phyloP scores from a whole-genome alignment of 2,888 invertebrate species.

The Ashinkailepas kermadecensis region DNA sequence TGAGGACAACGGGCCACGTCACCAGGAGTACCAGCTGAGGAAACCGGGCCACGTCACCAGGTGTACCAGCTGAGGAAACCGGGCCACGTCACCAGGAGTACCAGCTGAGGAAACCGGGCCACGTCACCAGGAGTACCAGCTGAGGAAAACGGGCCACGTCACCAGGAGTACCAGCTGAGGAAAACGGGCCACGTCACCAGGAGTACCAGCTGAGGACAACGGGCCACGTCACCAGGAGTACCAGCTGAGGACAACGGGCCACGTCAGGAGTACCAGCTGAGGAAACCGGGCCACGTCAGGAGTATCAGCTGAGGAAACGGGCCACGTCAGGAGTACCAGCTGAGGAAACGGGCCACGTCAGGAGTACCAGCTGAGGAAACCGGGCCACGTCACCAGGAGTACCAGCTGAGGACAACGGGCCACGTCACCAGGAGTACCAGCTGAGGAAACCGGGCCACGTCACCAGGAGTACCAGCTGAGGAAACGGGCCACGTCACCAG shows the following conservation, averaged over 20 bases:
- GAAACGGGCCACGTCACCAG: constrained; percentile 55
- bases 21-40: constrained; percentile 92
- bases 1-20: constrained; percentile 44
- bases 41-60: constrained; percentile 55
- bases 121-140: constrained; percentile 90
- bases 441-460: constrained; percentile 46
- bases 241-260: constrained; percentile 58
- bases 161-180: constrained; percentile 92
- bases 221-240: constrained; percentile 71
- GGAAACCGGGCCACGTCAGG: constrained; percentile 28
- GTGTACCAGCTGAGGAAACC: constrained; percentile 75
- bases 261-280: constrained; percentile 85
- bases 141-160: constrained; percentile 44
- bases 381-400: constrained; percentile 66
- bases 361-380: constrained; percentile 75
- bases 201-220: constrained; percentile 75
- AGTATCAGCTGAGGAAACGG: too few relatives aligned
- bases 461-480: constrained; percentile 94
- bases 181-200: constrained; percentile 55
- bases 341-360: constrained; percentile 51
- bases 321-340: constrained; percentile 98
- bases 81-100: constrained; percentile 71
- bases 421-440: constrained; percentile 86
- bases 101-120: constrained; percentile 58
- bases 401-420: constrained; percentile 62